Evolutionary conservation across 2,888 invertebrate species (phyloP), one percentile per base, ranked within the genome.

Genomic region (Dasypogon diadema): DNA sequence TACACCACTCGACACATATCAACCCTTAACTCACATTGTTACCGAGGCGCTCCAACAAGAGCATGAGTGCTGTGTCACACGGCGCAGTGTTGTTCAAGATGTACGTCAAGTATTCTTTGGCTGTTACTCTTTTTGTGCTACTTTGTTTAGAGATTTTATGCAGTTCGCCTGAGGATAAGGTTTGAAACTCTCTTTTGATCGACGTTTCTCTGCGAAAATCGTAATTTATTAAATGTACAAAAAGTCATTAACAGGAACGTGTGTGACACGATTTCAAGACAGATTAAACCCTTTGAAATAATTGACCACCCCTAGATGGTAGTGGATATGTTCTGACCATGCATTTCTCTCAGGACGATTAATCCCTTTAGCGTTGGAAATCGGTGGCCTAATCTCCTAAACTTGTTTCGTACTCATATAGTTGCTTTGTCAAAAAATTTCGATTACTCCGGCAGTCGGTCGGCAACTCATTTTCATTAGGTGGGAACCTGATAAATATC

Each of bases 1-100:
- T 76, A 77, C 65, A 77, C 76, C 76, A 77, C 77, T 77, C 75
- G 72, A 74, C 76, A 76, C 56, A 73, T 56, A 56, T 54, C 42
- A 37, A 56, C 73, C 73, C 73, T 73, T 76, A 51, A 48, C 58
- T 77, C 68, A 77, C 68, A 77, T 65, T 63, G 73, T 77, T 72
- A 16, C 46, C 60, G 48, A 24, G 55, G 34, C 70, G 21, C 70
- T 70, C 34, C 30, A 70, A 54, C 70, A 70, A 54, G 70, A 51
- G 54, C 74, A 74, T 46, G 74, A 58, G n/a, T 42, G 37, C 42
- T 24, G 42, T 75, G 55, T 24, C 70, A 70, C 70, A 18, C 54
- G 54, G 51, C 34, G 51, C 54, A 21, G 70, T 70, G 21, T 51
- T 70, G 70, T 54, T 70, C 24, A 70, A 54, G 70, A 54, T 70